Conservation (phyloP, 1,140 invertebrate genomes). For the Diprion similis region DNA sequence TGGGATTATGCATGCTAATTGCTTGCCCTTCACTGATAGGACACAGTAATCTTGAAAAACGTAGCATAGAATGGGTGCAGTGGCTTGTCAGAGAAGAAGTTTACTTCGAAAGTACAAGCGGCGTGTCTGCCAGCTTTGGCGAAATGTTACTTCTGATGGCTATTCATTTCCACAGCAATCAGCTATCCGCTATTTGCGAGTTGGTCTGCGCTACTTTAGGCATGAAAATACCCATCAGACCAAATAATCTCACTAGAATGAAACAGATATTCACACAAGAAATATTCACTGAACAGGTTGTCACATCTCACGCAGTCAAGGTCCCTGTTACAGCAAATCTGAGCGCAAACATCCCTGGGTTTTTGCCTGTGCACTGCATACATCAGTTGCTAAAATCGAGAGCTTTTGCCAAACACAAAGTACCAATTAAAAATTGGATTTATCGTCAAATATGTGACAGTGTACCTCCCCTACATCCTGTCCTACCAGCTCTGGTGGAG, state of each 20-base stretch:
- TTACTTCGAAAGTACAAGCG: slow-evolving; percentile 81
- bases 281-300: slow-evolving; percentile 97
- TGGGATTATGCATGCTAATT: slow-evolving; percentile 93
- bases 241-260: slow-evolving; percentile 89
- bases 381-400: slow-evolving; percentile 94
- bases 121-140: slow-evolving; percentile 87
- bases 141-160: slow-evolving; percentile 96
- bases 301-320: slow-evolving; percentile 93
- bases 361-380: slow-evolving; percentile 96
- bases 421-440: slow-evolving; percentile 94
- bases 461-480: slow-evolving; percentile 87
- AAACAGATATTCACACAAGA: slow-evolving; percentile 97
- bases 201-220: slow-evolving; percentile 92
- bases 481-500: slow-evolving; percentile 92
- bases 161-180: slow-evolving; percentile 96
- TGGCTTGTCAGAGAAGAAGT: slow-evolving; percentile 92
- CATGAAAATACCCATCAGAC: slow-evolving; percentile 93
- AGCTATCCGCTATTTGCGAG: slow-evolving; percentile 90
- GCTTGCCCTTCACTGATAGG: slow-evolving; percentile 89
- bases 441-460: slow-evolving; percentile 91
- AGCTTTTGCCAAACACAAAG: slow-evolving; percentile 95
- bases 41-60: slow-evolving; percentile 81
- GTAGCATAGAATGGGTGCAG: slow-evolving; percentile 93
- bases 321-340: slow-evolving; percentile 92
- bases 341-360: slow-evolving; percentile 88